These are phyloP conservation scores for Montifringilla adamsi DNA, from an alignment of 2,113 vertebrate species.

Conservation along the genomic window DNA sequence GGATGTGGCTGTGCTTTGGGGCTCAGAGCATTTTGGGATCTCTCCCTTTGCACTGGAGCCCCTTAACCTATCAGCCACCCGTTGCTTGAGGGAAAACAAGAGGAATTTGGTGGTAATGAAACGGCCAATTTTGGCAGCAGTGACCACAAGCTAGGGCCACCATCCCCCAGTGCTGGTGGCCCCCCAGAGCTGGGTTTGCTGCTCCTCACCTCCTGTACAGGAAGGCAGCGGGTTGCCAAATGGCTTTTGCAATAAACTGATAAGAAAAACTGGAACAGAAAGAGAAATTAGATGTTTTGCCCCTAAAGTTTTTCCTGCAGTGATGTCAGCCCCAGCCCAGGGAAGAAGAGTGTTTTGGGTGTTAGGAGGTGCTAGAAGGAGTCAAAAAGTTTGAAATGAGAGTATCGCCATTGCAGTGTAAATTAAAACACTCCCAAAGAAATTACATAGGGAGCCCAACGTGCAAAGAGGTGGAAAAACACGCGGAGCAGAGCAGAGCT, in stretches of 20 bases:
- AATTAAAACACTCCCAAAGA: neutral
- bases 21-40: neutral
- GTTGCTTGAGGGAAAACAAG: neutral
- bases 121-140: neutral
- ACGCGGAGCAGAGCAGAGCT: neutral
- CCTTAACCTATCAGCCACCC: neutral
- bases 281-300: neutral
- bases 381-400: neutral
- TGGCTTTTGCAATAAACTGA: neutral
- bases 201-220: neutral
- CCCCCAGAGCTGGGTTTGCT: neutral
- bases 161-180: rapidly evolving
- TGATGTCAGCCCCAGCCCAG: neutral
- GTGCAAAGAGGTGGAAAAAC: neutral
- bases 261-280: neutral
- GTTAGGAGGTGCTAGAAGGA: neutral
- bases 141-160: rapidly evolving
- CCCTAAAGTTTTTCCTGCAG: neutral
- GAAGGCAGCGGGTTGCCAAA: neutral
- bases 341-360: rapidly evolving
- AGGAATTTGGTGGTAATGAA: neutral
- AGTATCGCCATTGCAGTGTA: rapidly evolving
- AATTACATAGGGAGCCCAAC: neutral
- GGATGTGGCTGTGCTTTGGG: rapidly evolving
- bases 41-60: neutral